phyloP scores from a whole-genome alignment of 2,888 invertebrate species.

The Tethea ocularis region DNA sequence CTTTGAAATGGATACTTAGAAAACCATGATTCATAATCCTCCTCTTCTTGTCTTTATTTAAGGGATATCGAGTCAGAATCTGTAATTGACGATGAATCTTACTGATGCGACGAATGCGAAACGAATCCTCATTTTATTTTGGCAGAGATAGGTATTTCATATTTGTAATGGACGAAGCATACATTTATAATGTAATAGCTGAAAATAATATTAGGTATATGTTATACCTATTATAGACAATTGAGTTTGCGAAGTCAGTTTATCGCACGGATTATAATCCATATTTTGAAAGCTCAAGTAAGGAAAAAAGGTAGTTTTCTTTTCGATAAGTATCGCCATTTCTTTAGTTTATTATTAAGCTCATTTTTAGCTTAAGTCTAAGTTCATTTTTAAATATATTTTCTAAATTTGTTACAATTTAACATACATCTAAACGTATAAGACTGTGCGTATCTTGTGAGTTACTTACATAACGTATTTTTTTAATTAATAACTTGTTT shows the following conservation, averaged over 20 bases:
- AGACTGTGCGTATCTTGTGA: conserved; percentile 53
- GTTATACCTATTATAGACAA: conserved; percentile 9
- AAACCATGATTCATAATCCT: neutral
- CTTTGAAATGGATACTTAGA: neutral
- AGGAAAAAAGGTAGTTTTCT: conserved; percentile 9
- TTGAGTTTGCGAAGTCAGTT: conserved; percentile 15
- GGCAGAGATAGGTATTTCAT: neutral
- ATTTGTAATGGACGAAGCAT: neutral
- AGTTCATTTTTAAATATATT: conserved; percentile 17
- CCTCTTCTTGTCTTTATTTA: neutral
- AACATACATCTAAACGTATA: conserved; percentile 37
- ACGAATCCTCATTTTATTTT: neutral
- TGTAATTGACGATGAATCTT: neutral
- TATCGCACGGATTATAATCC: neutral
- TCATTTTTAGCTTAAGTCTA: too few relatives aligned
- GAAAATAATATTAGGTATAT: neutral
- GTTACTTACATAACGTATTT: conserved; percentile 38
- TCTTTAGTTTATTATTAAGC: conserved; percentile 16
- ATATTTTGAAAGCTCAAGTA: conserved; percentile 20
- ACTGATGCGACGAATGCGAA: conserved; percentile 3
- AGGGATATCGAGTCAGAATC: neutral
- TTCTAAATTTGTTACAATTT: conserved; percentile 13
- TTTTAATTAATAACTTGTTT: conserved; percentile 30
- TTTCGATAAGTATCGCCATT: neutral
- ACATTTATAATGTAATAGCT: conserved; percentile 2